A percentile compares a stretch with the other conserved stretches of the same genome.
Evolutionary conservation across 2,888 invertebrate genomes (phyloP).

Genomic region (Periphyllus acericola): DNA sequence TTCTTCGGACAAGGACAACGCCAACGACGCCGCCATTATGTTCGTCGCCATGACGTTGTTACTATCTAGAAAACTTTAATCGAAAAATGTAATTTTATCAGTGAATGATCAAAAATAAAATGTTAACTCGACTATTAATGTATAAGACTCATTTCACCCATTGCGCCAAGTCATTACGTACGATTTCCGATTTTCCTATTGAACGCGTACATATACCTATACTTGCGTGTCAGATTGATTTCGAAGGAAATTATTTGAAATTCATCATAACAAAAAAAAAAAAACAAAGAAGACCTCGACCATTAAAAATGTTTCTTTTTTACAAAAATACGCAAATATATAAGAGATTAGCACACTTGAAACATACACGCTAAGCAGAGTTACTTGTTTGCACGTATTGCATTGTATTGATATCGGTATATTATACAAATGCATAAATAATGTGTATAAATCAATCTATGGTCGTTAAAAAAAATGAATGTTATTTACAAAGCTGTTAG

Average conservation of each 20-base stretch:
- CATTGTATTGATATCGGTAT: neutral
- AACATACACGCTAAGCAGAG: neutral
- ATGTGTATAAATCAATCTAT: slow-evolving; percentile 10
- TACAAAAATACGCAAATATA: neutral
- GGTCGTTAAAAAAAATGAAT: slow-evolving; percentile 30
- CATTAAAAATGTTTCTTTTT: neutral
- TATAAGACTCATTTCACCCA: neutral
- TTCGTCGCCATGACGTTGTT: neutral
- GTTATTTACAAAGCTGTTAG: slow-evolving; percentile 16
- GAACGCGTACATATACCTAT: neutral
- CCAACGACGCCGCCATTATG: slow-evolving; percentile 4
- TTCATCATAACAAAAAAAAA: neutral
- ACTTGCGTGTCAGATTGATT: neutral
- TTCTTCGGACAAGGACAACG: neutral
- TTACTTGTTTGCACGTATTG: neutral
- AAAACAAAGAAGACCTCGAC: no score
- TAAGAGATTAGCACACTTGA: neutral
- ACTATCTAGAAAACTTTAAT: neutral
- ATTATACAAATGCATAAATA: slow-evolving; percentile 12
- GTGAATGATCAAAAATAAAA: slow-evolving; percentile 1
- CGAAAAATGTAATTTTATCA: slow-evolving; percentile 21
- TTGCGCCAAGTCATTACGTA: neutral
- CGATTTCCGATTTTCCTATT: neutral
- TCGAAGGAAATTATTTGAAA: neutral
- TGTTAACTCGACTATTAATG: neutral